A percentile compares a stretch with the other conserved stretches of the same genome.
Conservation (phyloP, 2,888 invertebrate genomes). For the Ectemnius lituratus region DNA sequence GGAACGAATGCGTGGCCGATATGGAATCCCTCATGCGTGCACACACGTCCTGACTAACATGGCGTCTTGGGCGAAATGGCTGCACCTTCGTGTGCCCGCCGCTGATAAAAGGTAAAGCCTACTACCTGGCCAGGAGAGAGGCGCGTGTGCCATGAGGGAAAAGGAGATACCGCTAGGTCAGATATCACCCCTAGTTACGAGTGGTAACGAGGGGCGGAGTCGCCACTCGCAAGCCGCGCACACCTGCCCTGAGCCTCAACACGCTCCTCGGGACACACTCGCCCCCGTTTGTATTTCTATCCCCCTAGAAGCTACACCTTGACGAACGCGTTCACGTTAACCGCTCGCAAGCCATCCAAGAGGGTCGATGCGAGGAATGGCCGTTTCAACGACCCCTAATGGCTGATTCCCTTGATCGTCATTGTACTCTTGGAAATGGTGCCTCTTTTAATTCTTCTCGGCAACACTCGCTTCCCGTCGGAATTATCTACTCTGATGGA, state of each 20-base stretch:
- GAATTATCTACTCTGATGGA: too few species aligned
- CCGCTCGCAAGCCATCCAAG: constrained; percentile 26
- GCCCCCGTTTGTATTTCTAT: constrained; percentile 54
- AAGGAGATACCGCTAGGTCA: constrained; percentile 54
- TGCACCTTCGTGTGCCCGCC: constrained; percentile 53
- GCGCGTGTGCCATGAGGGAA: constrained; percentile 23
- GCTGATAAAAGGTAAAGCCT: constrained; percentile 58
- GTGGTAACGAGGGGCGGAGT: constrained; percentile 76
- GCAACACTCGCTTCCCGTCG: too few species aligned
- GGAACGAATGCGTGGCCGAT: constrained; percentile 34
- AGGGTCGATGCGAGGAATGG: constrained; percentile 52
- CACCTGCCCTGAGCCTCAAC: constrained; percentile 67
- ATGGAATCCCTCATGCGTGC: constrained; percentile 32
- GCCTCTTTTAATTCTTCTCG: too few species aligned
- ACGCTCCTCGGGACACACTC: constrained; percentile 45
- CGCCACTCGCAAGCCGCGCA: constrained; percentile 48
- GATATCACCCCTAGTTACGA: constrained; percentile 73
- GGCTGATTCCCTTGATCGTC: constrained; percentile 33
- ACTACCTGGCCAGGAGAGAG: constrained; percentile 61
- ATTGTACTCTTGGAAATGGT: too few species aligned
- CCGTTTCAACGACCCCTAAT: constrained; percentile 46
- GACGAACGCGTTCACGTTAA: constrained; percentile 57
- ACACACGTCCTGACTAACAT: constrained; percentile 53
- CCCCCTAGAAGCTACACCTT: constrained; percentile 57
- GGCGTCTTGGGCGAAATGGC: constrained; percentile 66